Conservation (phyloP, 2,888 invertebrate species). For the Ectemnius cavifrons region DNA sequence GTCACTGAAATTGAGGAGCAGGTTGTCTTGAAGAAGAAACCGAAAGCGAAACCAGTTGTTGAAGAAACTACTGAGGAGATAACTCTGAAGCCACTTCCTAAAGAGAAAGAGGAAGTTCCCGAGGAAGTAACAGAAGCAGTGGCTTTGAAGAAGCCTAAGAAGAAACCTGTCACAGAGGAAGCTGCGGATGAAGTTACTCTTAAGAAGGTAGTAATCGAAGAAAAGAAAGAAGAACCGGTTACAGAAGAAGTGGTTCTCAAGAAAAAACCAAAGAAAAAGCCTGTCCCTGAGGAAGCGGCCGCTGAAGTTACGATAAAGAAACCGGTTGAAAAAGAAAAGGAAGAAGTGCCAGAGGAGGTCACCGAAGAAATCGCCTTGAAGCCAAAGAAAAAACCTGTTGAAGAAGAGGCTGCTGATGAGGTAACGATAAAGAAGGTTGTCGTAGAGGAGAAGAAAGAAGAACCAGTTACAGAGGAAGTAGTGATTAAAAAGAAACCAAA, state of each 20-base stretch:
- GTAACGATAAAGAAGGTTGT: constrained; percentile 69
- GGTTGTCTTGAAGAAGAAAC: constrained; percentile 72
- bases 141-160: constrained; percentile 49
- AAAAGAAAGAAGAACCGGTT: constrained; percentile 73
- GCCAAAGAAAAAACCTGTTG: constrained; percentile 56
- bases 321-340: constrained; percentile 69
- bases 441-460: constrained; percentile 56
- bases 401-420: constrained; percentile 78
- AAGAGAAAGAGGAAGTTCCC: constrained; percentile 69
- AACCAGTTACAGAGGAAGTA: constrained; percentile 68
- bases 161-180: constrained; percentile 70
- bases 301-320: constrained; percentile 63
- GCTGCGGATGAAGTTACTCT: constrained; percentile 78
- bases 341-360: constrained; percentile 70
- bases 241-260: constrained; percentile 77
- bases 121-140: constrained; percentile 64
- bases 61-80: constrained; percentile 62
- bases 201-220: constrained; percentile 63
- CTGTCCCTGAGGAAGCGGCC: constrained; percentile 57
- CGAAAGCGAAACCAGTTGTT: neutral
- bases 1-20: constrained; percentile 78
- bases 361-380: constrained; percentile 60
- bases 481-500: constrained; percentile 65
- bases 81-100: constrained; percentile 72
- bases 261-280: constrained; percentile 73